phyloP scores from a whole-genome alignment of 37 sponge, comb jelly and placozoan species.

The Trichoplax adhaerens region DNA sequence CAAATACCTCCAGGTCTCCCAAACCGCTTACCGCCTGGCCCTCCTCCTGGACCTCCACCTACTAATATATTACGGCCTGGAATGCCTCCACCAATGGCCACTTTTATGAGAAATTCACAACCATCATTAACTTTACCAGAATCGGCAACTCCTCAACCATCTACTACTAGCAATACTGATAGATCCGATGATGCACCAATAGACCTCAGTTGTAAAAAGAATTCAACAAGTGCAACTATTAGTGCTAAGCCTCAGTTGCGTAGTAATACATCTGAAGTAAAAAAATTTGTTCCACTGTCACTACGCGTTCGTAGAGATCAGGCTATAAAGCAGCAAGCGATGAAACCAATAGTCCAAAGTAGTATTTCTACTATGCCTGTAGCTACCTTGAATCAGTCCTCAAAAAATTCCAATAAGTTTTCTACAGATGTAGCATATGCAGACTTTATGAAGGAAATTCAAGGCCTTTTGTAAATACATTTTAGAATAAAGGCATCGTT shows the following conservation, averaged over 20 bases:
- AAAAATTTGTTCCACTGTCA: slow-evolving; percentile 78
- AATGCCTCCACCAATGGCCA: no score
- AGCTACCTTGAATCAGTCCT: slow-evolving; percentile 1
- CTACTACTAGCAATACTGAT: no score
- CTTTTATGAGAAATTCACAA: no score
- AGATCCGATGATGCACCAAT: no score
- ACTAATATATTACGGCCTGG: slow-evolving; percentile 7
- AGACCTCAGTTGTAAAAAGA: neutral
- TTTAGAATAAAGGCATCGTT: no score
- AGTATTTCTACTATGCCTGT: slow-evolving; percentile 1
- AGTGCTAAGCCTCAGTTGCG: slow-evolving; percentile 49
- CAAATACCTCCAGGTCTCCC: slow-evolving; percentile 4
- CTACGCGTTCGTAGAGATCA: slow-evolving; percentile 63
- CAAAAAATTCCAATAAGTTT: neutral
- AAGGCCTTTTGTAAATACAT: slow-evolving; percentile 48
- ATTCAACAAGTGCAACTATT: neutral
- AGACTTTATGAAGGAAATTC: slow-evolving; percentile 93
- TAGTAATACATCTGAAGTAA: slow-evolving; percentile 81
- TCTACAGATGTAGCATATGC: slow-evolving; percentile 35
- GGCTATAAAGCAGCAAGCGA: slow-evolving; percentile 12
- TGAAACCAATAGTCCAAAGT: neutral
- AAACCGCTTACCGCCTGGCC: slow-evolving; percentile 34
- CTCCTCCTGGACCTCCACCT: slow-evolving; percentile 59
- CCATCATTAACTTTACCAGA: no score
- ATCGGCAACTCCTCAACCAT: no score